A percentile compares a stretch with the other conserved stretches of the same genome.
These are phyloP conservation scores for Monodelphis domestica DNA, from an alignment of 2,797 vertebrate species.

Conservation along the genomic window DNA sequence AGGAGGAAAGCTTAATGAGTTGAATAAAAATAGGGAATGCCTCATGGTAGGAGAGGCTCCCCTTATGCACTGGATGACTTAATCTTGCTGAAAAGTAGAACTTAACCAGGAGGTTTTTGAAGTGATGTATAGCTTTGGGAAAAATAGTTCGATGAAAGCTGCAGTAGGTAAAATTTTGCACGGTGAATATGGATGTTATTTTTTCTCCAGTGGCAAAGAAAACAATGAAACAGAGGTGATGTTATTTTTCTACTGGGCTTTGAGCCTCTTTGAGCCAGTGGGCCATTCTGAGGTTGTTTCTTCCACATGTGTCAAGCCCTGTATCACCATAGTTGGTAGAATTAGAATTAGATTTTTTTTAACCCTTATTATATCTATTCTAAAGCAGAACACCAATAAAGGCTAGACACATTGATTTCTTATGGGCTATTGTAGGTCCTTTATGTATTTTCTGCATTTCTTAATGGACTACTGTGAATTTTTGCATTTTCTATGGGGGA, in stretches of 20 bases:
- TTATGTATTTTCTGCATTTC: not conserved
- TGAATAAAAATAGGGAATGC: too few species aligned
- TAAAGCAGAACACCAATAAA: too few species aligned
- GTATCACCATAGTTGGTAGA: too few species aligned
- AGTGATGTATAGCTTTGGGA: not conserved
- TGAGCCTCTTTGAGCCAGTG: too few species aligned
- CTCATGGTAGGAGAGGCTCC: too few species aligned
- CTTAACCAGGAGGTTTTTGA: constrained; percentile 1
- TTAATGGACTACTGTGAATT: not conserved
- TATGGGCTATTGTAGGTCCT: not conserved
- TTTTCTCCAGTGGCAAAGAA: too few species aligned
- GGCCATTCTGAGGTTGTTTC: too few species aligned
- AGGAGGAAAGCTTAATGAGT: too few species aligned
- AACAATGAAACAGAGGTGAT: constrained; percentile 5
- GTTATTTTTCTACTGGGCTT: constrained; percentile 32
- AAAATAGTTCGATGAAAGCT: constrained; percentile 31
- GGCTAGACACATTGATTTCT: not conserved
- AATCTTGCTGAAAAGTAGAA: not conserved
- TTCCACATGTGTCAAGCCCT: too few species aligned
- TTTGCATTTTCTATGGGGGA: not conserved
- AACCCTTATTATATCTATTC: too few species aligned
- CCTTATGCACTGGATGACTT: not conserved
- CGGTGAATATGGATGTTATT: constrained; percentile 36
- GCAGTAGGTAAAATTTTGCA: constrained; percentile 31
- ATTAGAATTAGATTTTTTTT: too few species aligned